phyloP scores from a whole-genome alignment of 2,888 invertebrate species.

The Pheosia tremula region DNA sequence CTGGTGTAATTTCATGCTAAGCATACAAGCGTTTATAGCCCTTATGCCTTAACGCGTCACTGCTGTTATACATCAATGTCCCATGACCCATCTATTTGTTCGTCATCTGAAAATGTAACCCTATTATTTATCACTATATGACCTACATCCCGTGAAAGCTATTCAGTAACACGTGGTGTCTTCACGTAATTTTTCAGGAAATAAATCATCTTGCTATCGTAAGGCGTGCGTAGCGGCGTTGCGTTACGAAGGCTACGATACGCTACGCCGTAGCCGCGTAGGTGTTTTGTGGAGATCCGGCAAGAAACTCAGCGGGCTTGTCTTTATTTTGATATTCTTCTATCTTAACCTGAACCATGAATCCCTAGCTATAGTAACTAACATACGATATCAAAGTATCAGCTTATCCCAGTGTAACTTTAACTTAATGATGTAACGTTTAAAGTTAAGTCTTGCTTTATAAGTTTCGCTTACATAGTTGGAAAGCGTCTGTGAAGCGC shows the following conservation, averaged over 20 bases:
- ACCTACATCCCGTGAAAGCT: conserved; percentile 4
- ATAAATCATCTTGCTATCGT: conserved; percentile 38
- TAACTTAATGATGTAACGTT: conserved; percentile 7
- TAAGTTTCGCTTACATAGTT: background rate
- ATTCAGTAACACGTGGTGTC: conserved; percentile 17
- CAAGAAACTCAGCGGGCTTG: no score
- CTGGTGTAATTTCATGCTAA: background rate
- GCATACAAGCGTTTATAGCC: background rate
- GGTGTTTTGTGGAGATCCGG: no score
- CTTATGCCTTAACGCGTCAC: background rate
- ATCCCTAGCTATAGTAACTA: background rate
- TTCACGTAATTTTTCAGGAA: conserved; percentile 18
- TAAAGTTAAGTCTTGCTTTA: conserved; percentile 4
- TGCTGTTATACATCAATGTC: background rate
- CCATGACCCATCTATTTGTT: background rate
- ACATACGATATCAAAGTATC: background rate
- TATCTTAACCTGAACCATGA: no score
- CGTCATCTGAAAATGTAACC: background rate
- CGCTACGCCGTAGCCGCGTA: conserved; percentile 44
- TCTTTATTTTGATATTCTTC: no score
- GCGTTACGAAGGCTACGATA: conserved; percentile 35
- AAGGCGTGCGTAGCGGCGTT: conserved; percentile 34
- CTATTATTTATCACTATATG: background rate
- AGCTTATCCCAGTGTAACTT: background rate
- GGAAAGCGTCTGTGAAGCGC: conserved; percentile 8